Evolutionary conservation across 2,113 vertebrate species (phyloP).

Genomic region (Alligator mississippiensis): DNA sequence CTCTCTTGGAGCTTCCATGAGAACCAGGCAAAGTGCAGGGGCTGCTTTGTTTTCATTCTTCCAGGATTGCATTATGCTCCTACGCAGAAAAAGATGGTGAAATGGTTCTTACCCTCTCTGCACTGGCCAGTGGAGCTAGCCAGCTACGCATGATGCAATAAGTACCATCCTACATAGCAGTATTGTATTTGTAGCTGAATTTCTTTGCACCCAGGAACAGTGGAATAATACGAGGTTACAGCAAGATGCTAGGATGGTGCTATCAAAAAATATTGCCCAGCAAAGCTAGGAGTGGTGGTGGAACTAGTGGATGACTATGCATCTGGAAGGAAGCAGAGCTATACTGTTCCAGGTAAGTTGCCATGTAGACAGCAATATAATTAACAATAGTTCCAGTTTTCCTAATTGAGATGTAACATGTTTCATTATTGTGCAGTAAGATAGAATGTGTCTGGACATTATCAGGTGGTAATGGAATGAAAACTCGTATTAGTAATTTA

Average conservation of each 20-base stretch:
- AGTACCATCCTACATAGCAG: background rate
- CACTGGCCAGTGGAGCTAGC: background rate
- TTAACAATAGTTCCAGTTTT: constrained; percentile 25
- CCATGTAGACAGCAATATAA: background rate
- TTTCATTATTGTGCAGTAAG: background rate
- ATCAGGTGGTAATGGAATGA: constrained; percentile 26
- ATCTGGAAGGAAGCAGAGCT: background rate
- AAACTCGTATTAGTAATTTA: background rate
- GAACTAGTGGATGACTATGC: too few species aligned
- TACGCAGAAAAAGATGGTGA: background rate
- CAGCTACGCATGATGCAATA: background rate
- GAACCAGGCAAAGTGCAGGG: background rate
- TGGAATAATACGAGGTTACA: background rate
- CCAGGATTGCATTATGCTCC: background rate
- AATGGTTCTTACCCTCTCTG: background rate
- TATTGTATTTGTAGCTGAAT: background rate
- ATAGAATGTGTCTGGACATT: constrained; percentile 9
- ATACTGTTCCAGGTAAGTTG: constrained; percentile 3
- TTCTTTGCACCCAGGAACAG: background rate
- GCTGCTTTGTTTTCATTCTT: fast-evolving
- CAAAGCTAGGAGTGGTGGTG: too few species aligned
- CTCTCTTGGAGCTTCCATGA: background rate
- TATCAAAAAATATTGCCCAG: too few species aligned
- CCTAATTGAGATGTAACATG: constrained; percentile 45
- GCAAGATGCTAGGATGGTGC: too few species aligned